phyloP scores from a whole-genome alignment of 1,140 invertebrate species.

The Euborellia annulipes region DNA sequence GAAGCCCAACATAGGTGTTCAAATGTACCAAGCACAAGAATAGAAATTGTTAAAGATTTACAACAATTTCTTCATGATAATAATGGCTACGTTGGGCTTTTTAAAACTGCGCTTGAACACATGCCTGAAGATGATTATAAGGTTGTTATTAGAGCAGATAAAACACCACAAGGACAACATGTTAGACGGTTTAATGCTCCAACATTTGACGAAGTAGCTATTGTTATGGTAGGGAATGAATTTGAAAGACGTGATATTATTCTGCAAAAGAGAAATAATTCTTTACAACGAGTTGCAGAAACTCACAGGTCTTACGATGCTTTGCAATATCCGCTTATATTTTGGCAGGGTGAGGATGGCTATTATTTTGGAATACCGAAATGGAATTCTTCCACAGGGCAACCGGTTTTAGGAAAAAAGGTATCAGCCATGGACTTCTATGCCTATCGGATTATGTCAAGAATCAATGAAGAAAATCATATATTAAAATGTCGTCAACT shows the following conservation, averaged over 20 bases:
- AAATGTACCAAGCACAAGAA: slow-evolving; percentile 17
- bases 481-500: slow-evolving; percentile 20
- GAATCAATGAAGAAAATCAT: slow-evolving; percentile 17
- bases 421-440: slow-evolving; percentile 19
- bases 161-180: slow-evolving; percentile 21
- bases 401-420: slow-evolving; percentile 14
- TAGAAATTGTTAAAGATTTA: slow-evolving; percentile 20
- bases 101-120: slow-evolving; percentile 22
- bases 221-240: slow-evolving; percentile 22
- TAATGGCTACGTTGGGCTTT: slow-evolving; percentile 20
- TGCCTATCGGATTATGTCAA: slow-evolving; percentile 20
- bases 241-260: slow-evolving; percentile 21
- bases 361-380: no score
- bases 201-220: slow-evolving; percentile 21
- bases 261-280: slow-evolving; percentile 16
- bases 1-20: slow-evolving; percentile 12
- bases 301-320: slow-evolving; percentile 22
- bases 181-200: slow-evolving; percentile 22
- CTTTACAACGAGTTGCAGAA: slow-evolving; percentile 13
- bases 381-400: no score
- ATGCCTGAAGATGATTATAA: slow-evolving; percentile 16
- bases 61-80: slow-evolving; percentile 24
- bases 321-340: slow-evolving; percentile 25
- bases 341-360: slow-evolving; percentile 18
- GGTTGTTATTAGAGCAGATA: slow-evolving; percentile 22